Base-by-base conservation (phyloP, 2,113 vertebrate genomes). In the Azemiops feae region DNA sequence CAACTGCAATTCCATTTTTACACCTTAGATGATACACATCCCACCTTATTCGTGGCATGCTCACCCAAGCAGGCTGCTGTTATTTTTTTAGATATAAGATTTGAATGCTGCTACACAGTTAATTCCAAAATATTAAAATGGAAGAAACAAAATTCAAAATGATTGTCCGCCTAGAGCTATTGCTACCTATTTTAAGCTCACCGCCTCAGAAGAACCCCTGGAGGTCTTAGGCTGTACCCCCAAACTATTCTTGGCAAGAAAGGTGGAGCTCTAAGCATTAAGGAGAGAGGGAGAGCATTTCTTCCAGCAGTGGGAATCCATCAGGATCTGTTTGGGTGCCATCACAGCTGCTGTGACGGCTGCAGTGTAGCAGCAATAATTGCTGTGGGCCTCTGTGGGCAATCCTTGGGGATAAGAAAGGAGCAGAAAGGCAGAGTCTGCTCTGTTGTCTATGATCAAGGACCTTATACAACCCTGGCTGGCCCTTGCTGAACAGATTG, bases 401-500 rank as follows among this genome's bases (percentile, higher is more conserved):
- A 30, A n/a, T 22, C 54, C 27, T 88, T 11, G 9, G 57, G 23
- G 23, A 3, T 53, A 22, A 3, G 4, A 23, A 52, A 81, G 1
- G 45, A 0, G 25, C 92, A 23, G 52, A 27, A 50, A 20, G 34
- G 57, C 52, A 12, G 9, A 57, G 39, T n/a, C 91, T 58, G 6
- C 53, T 85, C 53, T 54, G 4, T 0, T 34, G 23, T 87, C 85
- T 25, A 50, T 7, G n/a, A 87, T 25, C 0, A 0, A 23, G 60
- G 1, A 23, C 1, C 47, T 88, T 39, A 14, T 93, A 52, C 69
- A 25, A 93, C 0, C 22, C 30, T 0, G 0, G 23, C 60, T 1
- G 0, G 0, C 88, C 86, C 86, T 43, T 0, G 0, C 22, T 0
- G 53, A 3, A 52, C 27, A 88, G 1, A 50, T 25, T 3, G 18